phyloP scores from a whole-genome alignment of 2,797 vertebrate species.

The Danio albolineatus region DNA sequence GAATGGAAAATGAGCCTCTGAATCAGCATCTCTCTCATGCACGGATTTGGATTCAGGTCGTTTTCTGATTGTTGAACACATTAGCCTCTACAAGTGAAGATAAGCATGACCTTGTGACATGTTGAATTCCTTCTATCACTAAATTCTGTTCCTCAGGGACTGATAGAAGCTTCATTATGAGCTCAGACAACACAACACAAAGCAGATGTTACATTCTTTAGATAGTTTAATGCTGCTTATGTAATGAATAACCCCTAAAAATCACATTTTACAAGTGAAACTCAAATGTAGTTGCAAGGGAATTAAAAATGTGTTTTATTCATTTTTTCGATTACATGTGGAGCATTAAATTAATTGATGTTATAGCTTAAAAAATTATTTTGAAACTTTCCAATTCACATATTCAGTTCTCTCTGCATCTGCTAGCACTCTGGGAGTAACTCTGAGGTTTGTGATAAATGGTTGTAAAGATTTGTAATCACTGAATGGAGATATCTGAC shows the following conservation, averaged over 20 bases:
- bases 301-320: background rate
- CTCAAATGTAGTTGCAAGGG: too few relatives aligned
- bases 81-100: slow-evolving; percentile 51
- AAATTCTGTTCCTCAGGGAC: background rate
- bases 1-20: background rate
- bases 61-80: slow-evolving; percentile 20
- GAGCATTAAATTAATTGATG: background rate
- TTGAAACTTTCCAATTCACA: background rate
- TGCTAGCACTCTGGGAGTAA: background rate
- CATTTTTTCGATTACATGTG: background rate
- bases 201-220: slow-evolving; percentile 1
- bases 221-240: background rate
- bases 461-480: background rate
- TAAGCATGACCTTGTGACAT: slow-evolving; percentile 48
- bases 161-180: background rate
- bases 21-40: background rate
- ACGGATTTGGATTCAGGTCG: background rate
- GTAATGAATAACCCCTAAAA: background rate
- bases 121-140: slow-evolving; percentile 24
- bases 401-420: background rate
- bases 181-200: background rate
- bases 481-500: background rate
- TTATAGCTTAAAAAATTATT: background rate
- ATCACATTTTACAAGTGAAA: background rate
- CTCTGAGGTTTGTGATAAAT: background rate